phyloP scores from a whole-genome alignment of 2,888 invertebrate genomes.

The Drosophila neotestacea region DNA sequence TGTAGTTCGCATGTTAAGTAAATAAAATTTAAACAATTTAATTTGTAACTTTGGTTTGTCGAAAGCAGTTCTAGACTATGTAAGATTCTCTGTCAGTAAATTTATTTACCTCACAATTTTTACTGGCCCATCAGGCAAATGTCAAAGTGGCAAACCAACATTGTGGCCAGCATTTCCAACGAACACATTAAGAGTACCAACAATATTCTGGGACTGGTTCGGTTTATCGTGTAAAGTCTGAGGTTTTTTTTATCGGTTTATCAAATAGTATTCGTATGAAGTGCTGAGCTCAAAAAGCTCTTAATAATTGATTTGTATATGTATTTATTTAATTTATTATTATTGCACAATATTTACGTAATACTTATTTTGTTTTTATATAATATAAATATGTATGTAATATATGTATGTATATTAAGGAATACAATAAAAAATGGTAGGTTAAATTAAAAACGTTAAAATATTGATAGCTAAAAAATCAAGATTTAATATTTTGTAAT shows the following conservation, averaged over 20 bases:
- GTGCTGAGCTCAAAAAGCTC: neutral
- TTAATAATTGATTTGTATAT: too few relatives aligned
- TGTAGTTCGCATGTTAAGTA: slow-evolving; percentile 22
- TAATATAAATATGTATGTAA: too few relatives aligned
- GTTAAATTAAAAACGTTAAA: too few relatives aligned
- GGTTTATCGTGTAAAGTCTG: neutral
- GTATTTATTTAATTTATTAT: too few relatives aligned
- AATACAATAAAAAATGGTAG: too few relatives aligned
- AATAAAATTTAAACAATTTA: slow-evolving; percentile 51
- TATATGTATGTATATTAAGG: too few relatives aligned
- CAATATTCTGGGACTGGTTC: neutral
- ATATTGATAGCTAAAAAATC: too few relatives aligned
- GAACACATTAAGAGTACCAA: neutral
- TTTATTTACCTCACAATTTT: neutral
- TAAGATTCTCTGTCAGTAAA: neutral
- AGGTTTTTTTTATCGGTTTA: too few relatives aligned
- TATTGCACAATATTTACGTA: too few relatives aligned
- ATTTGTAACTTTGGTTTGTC: slow-evolving; percentile 7
- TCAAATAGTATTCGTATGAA: neutral
- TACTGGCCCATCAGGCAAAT: slow-evolving; percentile 5
- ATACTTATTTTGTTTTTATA: too few relatives aligned
- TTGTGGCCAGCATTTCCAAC: slow-evolving; percentile 16
- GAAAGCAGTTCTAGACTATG: neutral
- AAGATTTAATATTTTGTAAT: too few relatives aligned
- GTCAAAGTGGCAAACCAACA: slow-evolving; percentile 36